phyloP scores from a whole-genome alignment of 2,797 vertebrate species.

The Molossus molossus region DNA sequence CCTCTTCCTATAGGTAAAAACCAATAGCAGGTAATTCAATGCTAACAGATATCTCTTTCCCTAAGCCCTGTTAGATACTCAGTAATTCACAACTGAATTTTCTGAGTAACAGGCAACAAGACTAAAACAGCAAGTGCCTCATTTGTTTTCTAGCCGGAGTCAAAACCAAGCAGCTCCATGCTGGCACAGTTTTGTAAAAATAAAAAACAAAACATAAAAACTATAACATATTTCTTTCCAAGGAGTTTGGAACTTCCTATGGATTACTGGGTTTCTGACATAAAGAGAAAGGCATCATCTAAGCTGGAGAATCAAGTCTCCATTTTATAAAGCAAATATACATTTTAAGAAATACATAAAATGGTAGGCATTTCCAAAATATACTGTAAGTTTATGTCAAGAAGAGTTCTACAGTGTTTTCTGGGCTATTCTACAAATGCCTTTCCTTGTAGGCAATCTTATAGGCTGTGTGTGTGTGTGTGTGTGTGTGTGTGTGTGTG shows the following conservation, averaged over 20 bases:
- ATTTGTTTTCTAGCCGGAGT: constrained; percentile 62
- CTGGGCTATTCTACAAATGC: not conserved
- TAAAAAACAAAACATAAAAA: not conserved
- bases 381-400: not conserved
- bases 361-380: constrained; percentile 40
- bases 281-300: not conserved
- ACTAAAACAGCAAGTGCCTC: constrained; percentile 61
- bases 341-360: not conserved
- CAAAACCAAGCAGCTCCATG: constrained; percentile 29
- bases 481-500: not conserved
- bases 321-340: not conserved
- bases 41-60: constrained; percentile 31
- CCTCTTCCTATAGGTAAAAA: constrained; percentile 54
- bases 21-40: constrained; percentile 27
- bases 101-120: constrained; percentile 27
- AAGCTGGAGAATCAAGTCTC: not conserved
- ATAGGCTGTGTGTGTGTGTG: not conserved
- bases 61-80: constrained; percentile 34
- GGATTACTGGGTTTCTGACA: not conserved
- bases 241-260: not conserved
- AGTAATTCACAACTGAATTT: constrained; percentile 63
- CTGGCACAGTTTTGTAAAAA: constrained; percentile 19
- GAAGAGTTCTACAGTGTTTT: not conserved
- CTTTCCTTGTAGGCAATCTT: not conserved
- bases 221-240: not conserved